These are phyloP conservation scores for Ericerus pela DNA, from an alignment of 1,140 invertebrate species.

Conservation along the genomic window DNA sequence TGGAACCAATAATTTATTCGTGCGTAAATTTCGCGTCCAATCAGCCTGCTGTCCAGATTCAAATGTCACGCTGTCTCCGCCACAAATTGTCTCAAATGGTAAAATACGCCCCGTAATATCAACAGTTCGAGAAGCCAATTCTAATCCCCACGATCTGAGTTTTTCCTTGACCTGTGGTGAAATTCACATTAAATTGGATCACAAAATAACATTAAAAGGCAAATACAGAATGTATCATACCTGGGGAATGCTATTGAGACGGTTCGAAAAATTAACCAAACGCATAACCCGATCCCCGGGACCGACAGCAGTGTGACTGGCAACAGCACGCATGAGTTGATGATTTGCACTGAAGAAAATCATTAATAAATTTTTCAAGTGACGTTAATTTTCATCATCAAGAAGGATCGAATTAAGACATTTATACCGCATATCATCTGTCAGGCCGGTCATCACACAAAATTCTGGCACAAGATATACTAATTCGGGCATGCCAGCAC, in stretches of 20 bases:
- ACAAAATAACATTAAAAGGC: neutral
- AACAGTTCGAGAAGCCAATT: conserved; percentile 42
- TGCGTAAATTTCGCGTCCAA: conserved; percentile 37
- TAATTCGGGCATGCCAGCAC: conserved; percentile 39
- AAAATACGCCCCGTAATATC: conserved; percentile 47
- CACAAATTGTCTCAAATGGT: conserved; percentile 45
- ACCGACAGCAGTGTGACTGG: conserved; percentile 44
- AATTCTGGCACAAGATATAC: conserved; percentile 67
- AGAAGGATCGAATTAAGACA: too few relatives aligned
- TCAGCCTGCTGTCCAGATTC: conserved; percentile 38
- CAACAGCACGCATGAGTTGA: conserved; percentile 45
- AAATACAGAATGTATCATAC: neutral
- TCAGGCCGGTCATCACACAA: conserved; percentile 58
- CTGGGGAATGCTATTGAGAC: conserved; percentile 29
- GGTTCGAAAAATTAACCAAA: conserved; percentile 40
- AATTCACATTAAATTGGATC: neutral
- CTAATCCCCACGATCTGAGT: conserved; percentile 53
- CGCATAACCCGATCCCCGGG: conserved; percentile 43
- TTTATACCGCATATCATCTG: conserved; percentile 38
- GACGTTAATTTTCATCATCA: neutral
- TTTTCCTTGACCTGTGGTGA: conserved; percentile 9
- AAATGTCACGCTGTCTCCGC: conserved; percentile 37
- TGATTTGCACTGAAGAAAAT: conserved; percentile 30
- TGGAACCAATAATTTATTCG: neutral
- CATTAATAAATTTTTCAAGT: neutral